These are phyloP conservation scores for Maniola jurtina DNA, from an alignment of 1,140 invertebrate species.

Conservation along the genomic window DNA sequence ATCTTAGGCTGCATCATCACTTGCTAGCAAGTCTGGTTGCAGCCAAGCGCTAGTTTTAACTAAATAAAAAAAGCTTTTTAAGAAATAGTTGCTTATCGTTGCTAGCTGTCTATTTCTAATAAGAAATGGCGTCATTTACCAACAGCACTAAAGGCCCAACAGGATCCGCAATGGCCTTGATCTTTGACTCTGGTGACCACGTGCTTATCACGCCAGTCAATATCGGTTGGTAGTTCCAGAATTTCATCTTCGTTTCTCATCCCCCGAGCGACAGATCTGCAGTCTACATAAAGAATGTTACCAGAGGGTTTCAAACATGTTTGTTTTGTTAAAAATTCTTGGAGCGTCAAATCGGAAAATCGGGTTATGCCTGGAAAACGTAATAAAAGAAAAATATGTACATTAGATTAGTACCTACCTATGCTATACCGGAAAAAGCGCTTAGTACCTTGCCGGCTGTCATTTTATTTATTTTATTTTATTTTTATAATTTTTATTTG, in stretches of 20 bases:
- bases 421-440: too few species aligned
- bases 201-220: conserved; percentile 30
- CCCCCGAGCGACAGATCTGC: not conserved
- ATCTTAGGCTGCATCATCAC: too few species aligned
- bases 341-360: conserved; percentile 23
- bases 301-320: conserved; percentile 8
- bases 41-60: too few species aligned
- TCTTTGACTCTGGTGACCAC: conserved; percentile 21
- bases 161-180: conserved; percentile 28
- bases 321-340: conserved; percentile 14
- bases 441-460: too few species aligned
- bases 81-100: too few species aligned
- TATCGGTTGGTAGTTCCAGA: not conserved
- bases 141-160: conserved; percentile 33
- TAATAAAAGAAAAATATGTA: not conserved
- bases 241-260: too few species aligned
- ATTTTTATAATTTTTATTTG: too few species aligned
- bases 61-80: too few species aligned
- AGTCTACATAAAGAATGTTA: not conserved
- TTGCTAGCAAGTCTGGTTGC: too few species aligned
- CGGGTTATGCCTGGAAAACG: conserved; percentile 16
- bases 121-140: conserved; percentile 19
- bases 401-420: too few species aligned
- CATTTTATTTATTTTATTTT: too few species aligned
- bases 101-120: too few species aligned